Base-by-base conservation (phyloP, 2,113 vertebrate genomes). In the Pithys albifrons region DNA sequence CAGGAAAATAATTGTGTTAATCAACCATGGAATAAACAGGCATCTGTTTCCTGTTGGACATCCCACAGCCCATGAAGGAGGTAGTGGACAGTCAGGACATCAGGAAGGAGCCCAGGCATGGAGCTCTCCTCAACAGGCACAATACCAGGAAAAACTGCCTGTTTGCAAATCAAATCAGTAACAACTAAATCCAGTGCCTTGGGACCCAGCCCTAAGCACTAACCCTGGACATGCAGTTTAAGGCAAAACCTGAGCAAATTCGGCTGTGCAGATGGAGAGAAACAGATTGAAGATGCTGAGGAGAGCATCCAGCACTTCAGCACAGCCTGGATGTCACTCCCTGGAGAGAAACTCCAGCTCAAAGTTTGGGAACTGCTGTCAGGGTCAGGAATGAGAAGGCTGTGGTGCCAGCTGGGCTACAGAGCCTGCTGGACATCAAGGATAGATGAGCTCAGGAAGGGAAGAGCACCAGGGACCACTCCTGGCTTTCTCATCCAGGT, bases 141-240 rank as follows among this genome's bases (percentile, higher is more conserved):
- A 13, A 25, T 14, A 54, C 15, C 22, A 14, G 27, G 48, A 45
- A 54, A 35, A 27, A 1, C 7, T 55, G n/a, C 7, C 1, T 0
- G 24, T 35, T 54, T 51, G 66, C 37, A 67, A 57, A 58, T 16
- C 27, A 35, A 49, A 15, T 5, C 2, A 3, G 33, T 2, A 7
- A 24, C 24, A 23, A 8, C 3, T 12, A 10, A 70, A 74, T 3
- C 0, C 24, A 12, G n/a, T 23, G 33, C 9, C 33, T 24, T 14
- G 55, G 55, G 19, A 20, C 19, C 9, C 55, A 57, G 55, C 31
- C 33, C 57, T 24, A n/a, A 23, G 57, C 33, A 59, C 13, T 14
- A n/a, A 58, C 20, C 55, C 55, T 23, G 22, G 57, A 20, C 57
- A 35, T 15, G 22, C 8, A 35, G n/a, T 4, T 22, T 24, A n/a